Evolutionary conservation across 2,888 invertebrate species (phyloP), one percentile per base, ranked within the genome.

Genomic region (Hirtodrosophila cameraria): DNA sequence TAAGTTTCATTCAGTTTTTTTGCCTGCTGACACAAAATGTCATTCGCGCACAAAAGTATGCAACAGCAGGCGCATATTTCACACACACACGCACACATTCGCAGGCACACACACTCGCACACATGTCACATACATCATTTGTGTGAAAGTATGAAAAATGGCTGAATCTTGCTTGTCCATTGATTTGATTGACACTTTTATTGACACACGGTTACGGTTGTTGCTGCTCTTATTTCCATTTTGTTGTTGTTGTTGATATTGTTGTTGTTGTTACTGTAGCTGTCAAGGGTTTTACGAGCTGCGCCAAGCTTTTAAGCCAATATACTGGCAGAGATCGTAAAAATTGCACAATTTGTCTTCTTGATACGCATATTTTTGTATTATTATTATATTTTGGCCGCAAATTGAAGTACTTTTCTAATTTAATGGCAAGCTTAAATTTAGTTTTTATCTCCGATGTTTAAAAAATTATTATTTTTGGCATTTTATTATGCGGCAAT

Each of bases 151-250:
- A 59, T 74, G 71, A 86, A 72, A 84, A 84, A 81, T 86, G 52
- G 82, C 25, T 64, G 55, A 61, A 20, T 58, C 52, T 42, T 58
- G 57, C 46, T 48, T 76, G 65, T 85, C 58, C 80, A 72, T 82
- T 78, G 81, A 72, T 86, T 87, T 87, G 86, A 87, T 82, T 87
- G 87, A 82, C 81, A 85, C 61, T 85, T 86, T 81, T 87, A 87
- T 87, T 84, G 86, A 82, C 81, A 82, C 36, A 45, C 48, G 62
- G 69, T 69, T 82, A 54, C 54, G 53, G 36, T 31, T 65, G 48
- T 46, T 49, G 28, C 50, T 60, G 30, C 15, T 50, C 15, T n/a
- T 38, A 48, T n/a, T n/a, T n/a, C n/a, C n/a, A n/a, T n/a, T n/a
- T n/a, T n/a, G n/a, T 46, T 49, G 28, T 53, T 60, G 30, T 18